Percentiles rank a stretch among this genome's conserved stretches.
Evolutionary conservation across 2,888 invertebrate species (phyloP).

Genomic region (Pristionchus maxplancki): DNA sequence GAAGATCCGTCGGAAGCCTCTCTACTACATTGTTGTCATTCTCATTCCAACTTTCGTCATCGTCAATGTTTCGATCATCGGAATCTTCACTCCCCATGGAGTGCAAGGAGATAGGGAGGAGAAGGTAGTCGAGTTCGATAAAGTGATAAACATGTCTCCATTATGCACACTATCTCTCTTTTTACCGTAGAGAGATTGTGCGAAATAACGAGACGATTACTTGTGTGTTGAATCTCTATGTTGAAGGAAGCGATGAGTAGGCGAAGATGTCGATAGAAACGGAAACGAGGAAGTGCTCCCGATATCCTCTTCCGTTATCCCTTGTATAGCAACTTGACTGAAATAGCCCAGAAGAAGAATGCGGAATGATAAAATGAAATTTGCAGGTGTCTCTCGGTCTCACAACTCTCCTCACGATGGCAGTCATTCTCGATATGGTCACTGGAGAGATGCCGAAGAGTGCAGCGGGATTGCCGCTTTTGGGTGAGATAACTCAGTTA

Average conservation of each 20-base stretch:
- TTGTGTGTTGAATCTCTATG: background rate
- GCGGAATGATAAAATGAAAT: background rate
- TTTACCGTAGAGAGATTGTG: no score
- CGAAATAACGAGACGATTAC: background rate
- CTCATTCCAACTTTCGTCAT: constrained; percentile 67
- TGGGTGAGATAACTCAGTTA: constrained; percentile 56
- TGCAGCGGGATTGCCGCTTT: constrained; percentile 64
- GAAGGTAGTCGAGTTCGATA: constrained; percentile 55
- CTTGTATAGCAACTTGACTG: background rate
- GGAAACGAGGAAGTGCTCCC: background rate
- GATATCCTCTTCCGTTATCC: background rate
- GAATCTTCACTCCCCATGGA: constrained; percentile 69
- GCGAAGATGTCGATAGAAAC: background rate
- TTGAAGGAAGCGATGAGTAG: background rate
- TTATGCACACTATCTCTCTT: no score
- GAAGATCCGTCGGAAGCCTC: constrained; percentile 64
- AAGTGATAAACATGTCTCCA: no score
- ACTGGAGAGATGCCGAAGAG: constrained; percentile 68
- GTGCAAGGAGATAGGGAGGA: constrained; percentile 68
- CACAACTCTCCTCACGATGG: constrained; percentile 70
- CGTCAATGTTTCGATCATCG: constrained; percentile 66
- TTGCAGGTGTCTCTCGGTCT: constrained; percentile 63
- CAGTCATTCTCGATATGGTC: constrained; percentile 69
- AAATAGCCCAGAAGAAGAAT: background rate
- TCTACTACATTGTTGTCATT: constrained; percentile 69